Base-by-base conservation (phyloP, 2,888 invertebrate genomes). In the Philopedon plagiatum region DNA sequence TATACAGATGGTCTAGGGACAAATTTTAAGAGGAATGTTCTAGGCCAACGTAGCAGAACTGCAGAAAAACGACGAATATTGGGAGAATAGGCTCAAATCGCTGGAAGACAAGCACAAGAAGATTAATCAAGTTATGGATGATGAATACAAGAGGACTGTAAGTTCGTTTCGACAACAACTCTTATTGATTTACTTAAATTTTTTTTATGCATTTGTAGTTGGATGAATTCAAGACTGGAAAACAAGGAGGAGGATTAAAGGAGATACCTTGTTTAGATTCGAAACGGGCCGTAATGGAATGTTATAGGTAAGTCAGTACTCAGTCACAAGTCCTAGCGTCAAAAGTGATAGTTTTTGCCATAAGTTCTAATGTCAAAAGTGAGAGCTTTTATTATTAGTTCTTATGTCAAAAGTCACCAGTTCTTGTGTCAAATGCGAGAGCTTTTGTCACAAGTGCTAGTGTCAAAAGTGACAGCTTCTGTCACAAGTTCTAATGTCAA, bases 51-150 rank as follows among this genome's bases (percentile, higher is more conserved):
- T 89, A 79, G 84, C 85, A 54, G 90, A 90, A 79, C 83, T 91
- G 19, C 85, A 86, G 60, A 86, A 87, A 67, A 90, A 90, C 78
- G 90, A 91, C 78, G 82, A 86, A 19, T 89, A 90, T 80, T 91
- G 91, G 91, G 86, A 87, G 39, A 86, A 86, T 51, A 87, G 91
- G 37, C 79, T 91, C 76, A 78, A 83, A 23, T 85, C 87, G 51
- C 81, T 91, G 54, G 88, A 91, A 81, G 85, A 87, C 58, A 87
- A 86, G 54, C 88, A 91, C 26, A 87, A 88, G 73, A 87, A 87
- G 75, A 89, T 91, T 58, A 88, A 89, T 78, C 78, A 85, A 41
- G 85, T 90, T 23, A 86, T 91, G 85, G 88, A 90, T 71, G 81
- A 86, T 19, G 90, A 91, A 79, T 90, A 89, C 77, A 86, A 88